A percentile compares a stretch with the other conserved stretches of the same genome.
Conservation (phyloP, 2,113 vertebrate genomes). For the Elachura formosa region DNA sequence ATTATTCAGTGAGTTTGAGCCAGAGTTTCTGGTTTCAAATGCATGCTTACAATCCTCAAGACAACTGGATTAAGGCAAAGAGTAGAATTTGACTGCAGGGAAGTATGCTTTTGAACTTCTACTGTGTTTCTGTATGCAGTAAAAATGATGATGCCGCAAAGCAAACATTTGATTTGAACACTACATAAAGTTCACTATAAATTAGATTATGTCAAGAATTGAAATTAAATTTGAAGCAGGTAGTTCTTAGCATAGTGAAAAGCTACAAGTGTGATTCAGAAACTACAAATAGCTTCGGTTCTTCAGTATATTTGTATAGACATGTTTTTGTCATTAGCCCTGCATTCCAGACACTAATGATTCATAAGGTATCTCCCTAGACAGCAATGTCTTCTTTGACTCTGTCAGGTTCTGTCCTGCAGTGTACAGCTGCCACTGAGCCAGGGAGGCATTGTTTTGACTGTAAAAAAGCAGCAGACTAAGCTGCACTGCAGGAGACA, state of each 20-base stretch:
- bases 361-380: neutral
- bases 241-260: neutral
- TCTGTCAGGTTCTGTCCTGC: neutral
- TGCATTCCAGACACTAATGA: neutral
- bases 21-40: neutral
- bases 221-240: neutral
- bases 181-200: neutral
- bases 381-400: rapidly evolving
- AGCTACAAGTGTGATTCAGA: neutral
- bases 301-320: neutral
- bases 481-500: neutral
- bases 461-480: neutral
- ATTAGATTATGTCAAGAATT: neutral
- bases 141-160: neutral
- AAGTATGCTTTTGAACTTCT: neutral
- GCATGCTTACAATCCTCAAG: neutral
- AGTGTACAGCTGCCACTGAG: neutral
- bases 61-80: neutral
- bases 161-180: neutral
- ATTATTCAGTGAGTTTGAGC: neutral
- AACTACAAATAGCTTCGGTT: neutral
- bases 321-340: neutral
- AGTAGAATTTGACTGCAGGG: neutral
- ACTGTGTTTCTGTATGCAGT: neutral
- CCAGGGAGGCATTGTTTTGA: neutral